Evolutionary conservation across 2,888 invertebrate genomes (phyloP), one percentile per base, ranked within the genome.

Genomic region (Plebejus melissa): DNA sequence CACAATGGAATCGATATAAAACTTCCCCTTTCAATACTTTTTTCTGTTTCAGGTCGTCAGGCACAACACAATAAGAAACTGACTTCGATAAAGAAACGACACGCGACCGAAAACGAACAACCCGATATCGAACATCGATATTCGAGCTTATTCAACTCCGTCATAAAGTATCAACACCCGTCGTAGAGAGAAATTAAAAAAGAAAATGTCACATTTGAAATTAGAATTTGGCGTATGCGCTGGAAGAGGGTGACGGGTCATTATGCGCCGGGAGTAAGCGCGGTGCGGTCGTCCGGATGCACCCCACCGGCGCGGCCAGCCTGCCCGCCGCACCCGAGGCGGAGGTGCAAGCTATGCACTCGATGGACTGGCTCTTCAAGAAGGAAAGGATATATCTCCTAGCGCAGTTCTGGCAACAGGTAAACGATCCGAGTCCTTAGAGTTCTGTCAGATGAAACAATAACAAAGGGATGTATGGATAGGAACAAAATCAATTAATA

Each of bases 371-470:
- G 98, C 96, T 98, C 92, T 98, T 98, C 95, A 98, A 98, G 96
- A 98, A 98, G 95, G 98, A 98, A 94, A 95, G 97, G 94, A 97
- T 98, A 94, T 98, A 97, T 95, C 95, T 98, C 90, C 95, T 98
- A 90, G 97, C 97, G 89, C 98, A 98, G 94, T 98, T 98, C 95
- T 98, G 98, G 98, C 98, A 98, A 97, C 98, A 98, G 97, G 98
- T 98, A 95, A 77, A 75, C 69, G 16, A 38, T 1, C 38, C 69
- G 38, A 38, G 16, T 69, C 69, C n/a, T 22, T 13, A 71, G 46
- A 4, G 46, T 22, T 71, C 41, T 71, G 46, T 71, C 41, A 71
- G n/a, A 28, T 65, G 28, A 75, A 50, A 50, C 58, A 75, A 76
- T 74, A 78, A 77, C 77, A 79, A 77, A 78, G 76, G 78, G 76